Evolutionary conservation across 92 coral and sea anemone species (phyloP).

Genomic region (Porites evermanni): DNA sequence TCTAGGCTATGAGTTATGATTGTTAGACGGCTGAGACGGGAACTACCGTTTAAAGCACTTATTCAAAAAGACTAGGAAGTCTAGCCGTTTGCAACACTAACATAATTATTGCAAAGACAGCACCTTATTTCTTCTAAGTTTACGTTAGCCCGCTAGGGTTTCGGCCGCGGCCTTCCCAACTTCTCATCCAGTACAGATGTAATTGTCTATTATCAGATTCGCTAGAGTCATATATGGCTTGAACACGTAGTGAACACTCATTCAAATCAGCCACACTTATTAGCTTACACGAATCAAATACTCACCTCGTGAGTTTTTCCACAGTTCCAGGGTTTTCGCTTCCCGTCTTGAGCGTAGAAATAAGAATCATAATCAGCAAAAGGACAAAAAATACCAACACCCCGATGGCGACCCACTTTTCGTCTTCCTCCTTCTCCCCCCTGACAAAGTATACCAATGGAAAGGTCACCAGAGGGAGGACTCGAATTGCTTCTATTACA

Average conservation of each 20-base stretch:
- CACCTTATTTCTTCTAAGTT: too few relatives aligned
- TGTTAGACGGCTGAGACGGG: too few relatives aligned
- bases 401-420: slow-evolving; percentile 57
- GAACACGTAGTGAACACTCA: not conserved
- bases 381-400: slow-evolving; percentile 53
- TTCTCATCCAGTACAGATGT: too few relatives aligned
- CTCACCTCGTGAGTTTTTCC: slow-evolving; percentile 73
- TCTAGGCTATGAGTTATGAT: too few relatives aligned
- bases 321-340: slow-evolving; percentile 57
- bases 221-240: too few relatives aligned
- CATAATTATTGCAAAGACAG: too few relatives aligned
- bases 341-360: slow-evolving; percentile 67
- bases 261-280: not conserved
- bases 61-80: too few relatives aligned
- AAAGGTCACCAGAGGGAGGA: slow-evolving; percentile 66
- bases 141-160: too few relatives aligned
- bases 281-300: not conserved
- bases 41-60: too few relatives aligned
- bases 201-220: too few relatives aligned
- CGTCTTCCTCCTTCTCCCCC: slow-evolving; percentile 39
- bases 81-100: too few relatives aligned
- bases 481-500: slow-evolving; percentile 49
- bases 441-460: slow-evolving; percentile 57
- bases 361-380: slow-evolving; percentile 33
- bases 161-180: too few relatives aligned